A percentile compares a stretch with the other conserved stretches of the same genome.
phyloP scores from a whole-genome alignment of 1,140 invertebrate species.

The Drosophila subpulchrella region DNA sequence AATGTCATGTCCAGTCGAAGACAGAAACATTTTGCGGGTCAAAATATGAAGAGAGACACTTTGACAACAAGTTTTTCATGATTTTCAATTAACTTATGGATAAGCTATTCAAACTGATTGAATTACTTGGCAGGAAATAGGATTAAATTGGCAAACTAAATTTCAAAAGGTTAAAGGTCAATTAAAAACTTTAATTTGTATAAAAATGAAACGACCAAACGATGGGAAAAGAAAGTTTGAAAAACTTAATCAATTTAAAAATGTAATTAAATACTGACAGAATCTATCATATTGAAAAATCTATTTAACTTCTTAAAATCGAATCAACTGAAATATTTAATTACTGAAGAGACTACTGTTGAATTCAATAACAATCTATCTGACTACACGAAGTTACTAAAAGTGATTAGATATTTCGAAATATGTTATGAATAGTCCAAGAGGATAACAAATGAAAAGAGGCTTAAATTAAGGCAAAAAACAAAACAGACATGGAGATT shows the following conservation, averaged over 20 bases:
- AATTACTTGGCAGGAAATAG: background rate
- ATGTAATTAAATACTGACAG: too few relatives aligned
- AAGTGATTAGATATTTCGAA: too few relatives aligned
- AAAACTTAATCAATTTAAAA: too few relatives aligned
- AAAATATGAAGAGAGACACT: constrained; percentile 12
- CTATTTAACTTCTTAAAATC: too few relatives aligned
- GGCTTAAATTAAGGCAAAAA: too few relatives aligned
- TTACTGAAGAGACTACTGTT: too few relatives aligned
- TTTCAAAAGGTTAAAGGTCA: background rate
- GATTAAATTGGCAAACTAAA: background rate
- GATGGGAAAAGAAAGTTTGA: too few relatives aligned
- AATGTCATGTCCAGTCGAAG: constrained; percentile 31
- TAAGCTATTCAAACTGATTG: constrained; percentile 16
- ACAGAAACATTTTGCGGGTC: constrained; percentile 9
- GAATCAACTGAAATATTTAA: too few relatives aligned
- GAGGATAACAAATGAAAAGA: background rate
- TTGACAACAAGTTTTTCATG: constrained; percentile 15
- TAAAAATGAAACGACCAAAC: background rate
- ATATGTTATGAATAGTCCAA: too few relatives aligned
- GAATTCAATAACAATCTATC: too few relatives aligned
- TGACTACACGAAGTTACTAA: too few relatives aligned
- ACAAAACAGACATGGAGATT: background rate
- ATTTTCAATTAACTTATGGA: constrained; percentile 37
- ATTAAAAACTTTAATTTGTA: background rate
- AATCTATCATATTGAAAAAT: too few relatives aligned